Conservation (phyloP, 2,797 vertebrate genomes). For the Neoniphon sammara region DNA sequence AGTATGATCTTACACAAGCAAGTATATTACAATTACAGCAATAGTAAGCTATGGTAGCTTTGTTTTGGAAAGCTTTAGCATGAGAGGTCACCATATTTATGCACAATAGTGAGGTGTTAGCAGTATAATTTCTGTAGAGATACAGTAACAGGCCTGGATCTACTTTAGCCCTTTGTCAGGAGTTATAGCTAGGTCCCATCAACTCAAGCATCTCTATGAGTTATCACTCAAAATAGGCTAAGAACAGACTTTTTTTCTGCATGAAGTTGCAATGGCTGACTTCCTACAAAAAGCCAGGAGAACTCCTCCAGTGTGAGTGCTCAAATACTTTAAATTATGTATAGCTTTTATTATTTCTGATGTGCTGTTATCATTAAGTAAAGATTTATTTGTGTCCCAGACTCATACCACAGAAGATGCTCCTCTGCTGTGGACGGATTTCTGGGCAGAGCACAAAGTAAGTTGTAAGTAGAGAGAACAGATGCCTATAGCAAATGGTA, state of each 20-base stretch:
- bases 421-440: constrained; percentile 24
- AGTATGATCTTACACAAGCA: too few relatives aligned
- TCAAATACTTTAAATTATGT: constrained; percentile 20
- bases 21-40: too few relatives aligned
- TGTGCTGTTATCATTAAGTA: constrained; percentile 7
- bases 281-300: neutral
- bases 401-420: neutral
- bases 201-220: neutral
- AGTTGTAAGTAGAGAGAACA: constrained; percentile 15
- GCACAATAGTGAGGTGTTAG: neutral
- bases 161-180: neutral
- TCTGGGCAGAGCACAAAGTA: neutral
- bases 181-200: constrained; percentile 6
- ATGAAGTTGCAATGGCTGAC: neutral
- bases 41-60: too few relatives aligned
- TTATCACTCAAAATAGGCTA: neutral
- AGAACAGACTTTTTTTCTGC: neutral
- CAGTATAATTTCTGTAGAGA: constrained; percentile 14
- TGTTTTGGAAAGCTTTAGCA: too few relatives aligned
- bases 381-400: constrained; percentile 5
- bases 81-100: neutral
- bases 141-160: neutral
- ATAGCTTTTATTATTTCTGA: constrained; percentile 13
- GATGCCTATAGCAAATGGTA: constrained; percentile 19
- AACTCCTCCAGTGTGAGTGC: neutral